Evolutionary conservation across 2,888 invertebrate genomes (phyloP).

Genomic region (Campoplex capitator): DNA sequence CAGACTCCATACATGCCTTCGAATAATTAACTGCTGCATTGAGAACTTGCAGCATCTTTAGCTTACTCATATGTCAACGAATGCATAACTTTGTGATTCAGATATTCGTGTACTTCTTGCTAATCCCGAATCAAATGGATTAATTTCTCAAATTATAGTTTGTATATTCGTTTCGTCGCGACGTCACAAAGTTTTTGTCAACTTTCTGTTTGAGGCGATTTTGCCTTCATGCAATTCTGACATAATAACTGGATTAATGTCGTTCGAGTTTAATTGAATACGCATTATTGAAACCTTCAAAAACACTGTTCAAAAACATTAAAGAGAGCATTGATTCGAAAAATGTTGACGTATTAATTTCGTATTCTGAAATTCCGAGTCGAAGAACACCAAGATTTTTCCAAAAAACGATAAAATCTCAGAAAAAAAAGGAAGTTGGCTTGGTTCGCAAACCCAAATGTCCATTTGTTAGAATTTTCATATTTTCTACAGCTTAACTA

Average conservation of each 20-base stretch:
- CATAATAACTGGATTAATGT: neutral
- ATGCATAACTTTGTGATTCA: slow-evolving; percentile 24
- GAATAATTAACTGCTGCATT: slow-evolving; percentile 57
- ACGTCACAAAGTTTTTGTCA: neutral
- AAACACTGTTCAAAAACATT: neutral
- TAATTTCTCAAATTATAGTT: neutral
- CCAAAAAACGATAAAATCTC: too few species aligned
- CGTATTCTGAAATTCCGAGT: too few species aligned
- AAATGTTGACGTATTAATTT: neutral
- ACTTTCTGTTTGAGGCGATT: neutral
- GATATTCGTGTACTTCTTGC: slow-evolving; percentile 30
- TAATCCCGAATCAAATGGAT: neutral
- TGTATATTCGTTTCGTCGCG: neutral
- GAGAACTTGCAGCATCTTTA: slow-evolving; percentile 27
- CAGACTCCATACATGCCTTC: slow-evolving; percentile 43
- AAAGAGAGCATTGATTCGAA: neutral
- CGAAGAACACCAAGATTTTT: too few species aligned
- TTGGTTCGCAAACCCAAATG: neutral
- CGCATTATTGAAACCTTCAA: neutral
- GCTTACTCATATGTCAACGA: slow-evolving; percentile 29
- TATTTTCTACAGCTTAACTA: neutral
- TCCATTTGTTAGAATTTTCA: neutral
- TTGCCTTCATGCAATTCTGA: neutral
- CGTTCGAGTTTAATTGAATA: neutral
- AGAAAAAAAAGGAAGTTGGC: too few species aligned